These are phyloP conservation scores for Scylla paramamosain DNA, from an alignment of 1,140 invertebrate genomes.

Conservation along the genomic window DNA sequence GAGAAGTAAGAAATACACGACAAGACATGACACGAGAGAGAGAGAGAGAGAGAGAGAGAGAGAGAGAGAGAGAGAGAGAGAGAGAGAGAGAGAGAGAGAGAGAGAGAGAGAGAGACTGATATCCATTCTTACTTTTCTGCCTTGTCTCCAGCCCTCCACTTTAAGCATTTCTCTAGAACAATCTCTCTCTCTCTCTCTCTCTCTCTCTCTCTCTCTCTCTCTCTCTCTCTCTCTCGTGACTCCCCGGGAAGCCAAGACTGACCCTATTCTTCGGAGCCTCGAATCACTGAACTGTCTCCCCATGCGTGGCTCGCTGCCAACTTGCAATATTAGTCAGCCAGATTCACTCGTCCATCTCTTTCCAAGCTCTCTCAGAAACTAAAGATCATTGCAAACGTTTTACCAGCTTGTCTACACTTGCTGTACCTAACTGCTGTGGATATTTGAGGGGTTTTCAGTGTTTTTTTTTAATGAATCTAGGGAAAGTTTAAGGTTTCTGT, in stretches of 20 bases:
- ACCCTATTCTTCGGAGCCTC: neutral
- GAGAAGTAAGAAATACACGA: too few relatives aligned
- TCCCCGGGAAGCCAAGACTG: neutral
- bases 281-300: neutral
- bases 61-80: neutral
- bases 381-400: neutral
- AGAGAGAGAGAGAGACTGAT: neutral
- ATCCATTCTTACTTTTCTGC: neutral
- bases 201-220: constrained; percentile 12
- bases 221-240: neutral
- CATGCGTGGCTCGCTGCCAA: neutral
- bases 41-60: too few relatives aligned
- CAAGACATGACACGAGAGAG: neutral
- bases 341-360: neutral
- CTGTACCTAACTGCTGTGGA: too few relatives aligned
- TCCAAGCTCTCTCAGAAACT: neutral
- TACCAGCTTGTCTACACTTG: too few relatives aligned
- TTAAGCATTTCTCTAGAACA: too few relatives aligned
- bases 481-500: too few relatives aligned
- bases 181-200: too few relatives aligned
- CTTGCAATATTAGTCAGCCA: neutral
- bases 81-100: neutral
- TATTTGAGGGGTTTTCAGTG: too few relatives aligned
- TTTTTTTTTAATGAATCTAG: too few relatives aligned
- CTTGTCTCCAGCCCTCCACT: neutral